Evolutionary conservation across 2,797 vertebrate genomes (phyloP), one percentile per base, ranked within the genome.

Genomic region (Hyperoplus immaculatus): DNA sequence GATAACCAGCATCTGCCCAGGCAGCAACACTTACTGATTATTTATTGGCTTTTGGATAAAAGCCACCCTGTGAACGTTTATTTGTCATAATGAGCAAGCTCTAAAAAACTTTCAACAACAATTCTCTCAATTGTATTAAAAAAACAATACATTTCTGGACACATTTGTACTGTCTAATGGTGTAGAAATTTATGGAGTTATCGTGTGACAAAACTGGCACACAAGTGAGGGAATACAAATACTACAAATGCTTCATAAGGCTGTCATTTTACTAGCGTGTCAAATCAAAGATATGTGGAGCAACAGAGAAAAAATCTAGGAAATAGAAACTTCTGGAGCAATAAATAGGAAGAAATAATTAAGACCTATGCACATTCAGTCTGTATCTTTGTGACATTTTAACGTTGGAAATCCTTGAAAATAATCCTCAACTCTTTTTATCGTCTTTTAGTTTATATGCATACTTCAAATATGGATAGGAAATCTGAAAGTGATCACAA

Each of bases 1-100:
- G 83, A 88, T 61, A 14, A 45, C 54, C 10, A 3, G 63, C 55
- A 43, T 60, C 46, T 69, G 69, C 78, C 73, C 78, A 69, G 42
- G 53, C 47, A 72, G 51, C 67, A 74, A 29, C 73, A 76, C 51
- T 13, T 70, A 53, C 72, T 67, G 66, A 54, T 74, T 72, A 87
- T 79, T 84, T 88, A 59, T 73, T 47, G 29, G 58, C 65, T 68
- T 69, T 75, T 68, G 55, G 67, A 72, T 15, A 78, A 86, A 46
- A 77, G 16, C 58, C 21, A 51, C 8, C 15, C 5, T 64, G 57
- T 51, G 46, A 77, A 63, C 38, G 55, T 57, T 65, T 45, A 43
- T 72, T 55, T 46, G 53, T 69, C 54, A 60, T 42, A 29, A 51
- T 41, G 10, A 62, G 43, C 6, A 39, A 29, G 29, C 29, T 29